phyloP scores from a whole-genome alignment of 2,888 invertebrate species.

The Chalcosyrphus nemorum region DNA sequence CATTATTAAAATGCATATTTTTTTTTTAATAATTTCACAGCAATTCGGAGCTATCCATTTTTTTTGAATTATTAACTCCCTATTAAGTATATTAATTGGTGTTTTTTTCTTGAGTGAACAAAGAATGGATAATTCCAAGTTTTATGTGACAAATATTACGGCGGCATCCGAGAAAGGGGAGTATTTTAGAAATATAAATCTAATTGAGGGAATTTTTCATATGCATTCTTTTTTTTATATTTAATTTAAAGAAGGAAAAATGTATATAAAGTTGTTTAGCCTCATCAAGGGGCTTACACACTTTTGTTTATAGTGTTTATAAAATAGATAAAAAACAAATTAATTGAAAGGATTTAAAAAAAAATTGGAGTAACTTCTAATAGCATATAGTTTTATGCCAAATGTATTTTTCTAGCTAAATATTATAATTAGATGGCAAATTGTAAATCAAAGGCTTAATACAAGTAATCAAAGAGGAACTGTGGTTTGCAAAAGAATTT shows the following conservation, averaged over 20 bases:
- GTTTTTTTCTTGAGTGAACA: background rate
- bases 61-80: background rate
- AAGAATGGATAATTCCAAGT: conserved; percentile 4
- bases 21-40: conserved; percentile 5
- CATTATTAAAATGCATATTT: conserved; percentile 12
- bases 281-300: background rate
- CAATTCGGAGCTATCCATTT: conserved; percentile 10
- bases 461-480: background rate
- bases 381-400: background rate
- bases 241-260: background rate
- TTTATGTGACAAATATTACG: background rate
- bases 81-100: conserved; percentile 20
- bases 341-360: background rate
- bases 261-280: background rate
- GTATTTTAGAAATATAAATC: background rate
- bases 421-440: background rate
- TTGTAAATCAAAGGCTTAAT: background rate
- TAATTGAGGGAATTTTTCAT: background rate
- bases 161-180: background rate
- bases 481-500: conserved; percentile 1
- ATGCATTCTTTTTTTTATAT: background rate
- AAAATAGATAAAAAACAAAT: background rate
- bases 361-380: background rate
- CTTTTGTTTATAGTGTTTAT: background rate
- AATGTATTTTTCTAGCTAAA: conserved; percentile 16